Percentiles rank a stretch among this genome's conserved stretches.
These are phyloP conservation scores for Enchytraeus crypticus DNA, from an alignment of 2,888 invertebrate species.

Conservation along the genomic window DNA sequence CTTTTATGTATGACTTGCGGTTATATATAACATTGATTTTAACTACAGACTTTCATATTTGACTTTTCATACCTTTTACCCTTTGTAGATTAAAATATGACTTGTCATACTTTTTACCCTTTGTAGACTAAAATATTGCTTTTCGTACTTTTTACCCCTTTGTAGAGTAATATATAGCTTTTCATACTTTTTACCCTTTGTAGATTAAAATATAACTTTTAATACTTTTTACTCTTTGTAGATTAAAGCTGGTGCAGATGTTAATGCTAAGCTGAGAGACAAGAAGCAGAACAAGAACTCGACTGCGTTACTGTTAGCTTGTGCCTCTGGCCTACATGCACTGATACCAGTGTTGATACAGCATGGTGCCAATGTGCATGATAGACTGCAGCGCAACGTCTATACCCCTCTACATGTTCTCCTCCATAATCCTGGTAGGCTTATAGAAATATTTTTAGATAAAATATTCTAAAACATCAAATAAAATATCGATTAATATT, in stretches of 20 bases:
- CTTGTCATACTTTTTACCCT: too few species aligned
- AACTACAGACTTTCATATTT: too few species aligned
- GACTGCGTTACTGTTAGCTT: constrained; percentile 6
- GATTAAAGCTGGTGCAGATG: constrained; percentile 11
- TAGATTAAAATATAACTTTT: too few species aligned
- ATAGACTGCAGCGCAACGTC: not conserved
- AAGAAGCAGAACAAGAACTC: constrained; percentile 1
- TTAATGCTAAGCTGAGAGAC: constrained; percentile 2
- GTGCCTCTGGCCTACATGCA: not conserved
- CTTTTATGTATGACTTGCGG: too few species aligned
- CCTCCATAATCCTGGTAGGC: not conserved
- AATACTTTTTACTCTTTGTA: constrained; percentile 28
- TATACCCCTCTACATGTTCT: not conserved
- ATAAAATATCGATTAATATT: too few species aligned
- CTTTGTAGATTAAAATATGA: constrained; percentile 15
- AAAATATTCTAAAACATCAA: too few species aligned
- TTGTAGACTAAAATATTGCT: constrained; percentile 10
- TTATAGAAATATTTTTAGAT: not conserved
- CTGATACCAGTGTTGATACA: constrained; percentile 35
- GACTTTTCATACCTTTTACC: too few species aligned
- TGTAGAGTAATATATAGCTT: too few species aligned
- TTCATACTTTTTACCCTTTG: too few species aligned
- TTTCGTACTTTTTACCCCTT: too few species aligned
- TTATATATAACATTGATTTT: too few species aligned
- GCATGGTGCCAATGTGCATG: constrained; percentile 36